These are phyloP conservation scores for Mantis religiosa DNA, from an alignment of 2,888 invertebrate species.

Conservation along the genomic window DNA sequence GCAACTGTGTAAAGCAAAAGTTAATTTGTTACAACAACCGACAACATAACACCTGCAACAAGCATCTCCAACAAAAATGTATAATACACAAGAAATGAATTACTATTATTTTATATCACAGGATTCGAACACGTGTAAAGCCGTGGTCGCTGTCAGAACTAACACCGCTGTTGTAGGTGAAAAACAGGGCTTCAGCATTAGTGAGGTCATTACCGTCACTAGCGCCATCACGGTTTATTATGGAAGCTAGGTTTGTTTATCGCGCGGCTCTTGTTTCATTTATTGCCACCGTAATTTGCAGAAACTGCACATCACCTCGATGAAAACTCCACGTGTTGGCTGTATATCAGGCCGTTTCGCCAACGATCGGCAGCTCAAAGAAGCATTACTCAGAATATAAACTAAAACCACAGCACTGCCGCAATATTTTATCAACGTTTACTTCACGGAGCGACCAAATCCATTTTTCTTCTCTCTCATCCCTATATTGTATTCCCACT, in stretches of 20 bases:
- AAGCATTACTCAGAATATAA: background rate
- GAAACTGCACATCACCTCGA: too few relatives aligned
- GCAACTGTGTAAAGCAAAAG: too few relatives aligned
- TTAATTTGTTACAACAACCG: background rate
- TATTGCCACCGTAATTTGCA: background rate
- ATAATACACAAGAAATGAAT: background rate
- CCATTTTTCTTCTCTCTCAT: background rate
- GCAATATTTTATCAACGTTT: background rate
- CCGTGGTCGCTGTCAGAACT: too few relatives aligned
- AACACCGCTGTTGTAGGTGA: background rate
- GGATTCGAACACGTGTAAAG: too few relatives aligned
- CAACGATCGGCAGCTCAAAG: background rate
- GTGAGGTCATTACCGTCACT: background rate
- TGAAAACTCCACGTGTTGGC: background rate
- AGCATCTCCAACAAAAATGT: background rate
- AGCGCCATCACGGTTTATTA: too few relatives aligned
- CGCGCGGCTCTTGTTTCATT: background rate
- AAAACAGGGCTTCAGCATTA: background rate
- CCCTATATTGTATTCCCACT: background rate
- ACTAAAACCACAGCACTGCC: background rate
- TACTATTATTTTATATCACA: background rate
- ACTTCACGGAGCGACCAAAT: background rate
- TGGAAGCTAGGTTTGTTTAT: background rate
- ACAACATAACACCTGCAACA: background rate
- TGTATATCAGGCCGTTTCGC: background rate